Conservation (phyloP, 2,888 invertebrate species). For the Lysandra bellargus region DNA sequence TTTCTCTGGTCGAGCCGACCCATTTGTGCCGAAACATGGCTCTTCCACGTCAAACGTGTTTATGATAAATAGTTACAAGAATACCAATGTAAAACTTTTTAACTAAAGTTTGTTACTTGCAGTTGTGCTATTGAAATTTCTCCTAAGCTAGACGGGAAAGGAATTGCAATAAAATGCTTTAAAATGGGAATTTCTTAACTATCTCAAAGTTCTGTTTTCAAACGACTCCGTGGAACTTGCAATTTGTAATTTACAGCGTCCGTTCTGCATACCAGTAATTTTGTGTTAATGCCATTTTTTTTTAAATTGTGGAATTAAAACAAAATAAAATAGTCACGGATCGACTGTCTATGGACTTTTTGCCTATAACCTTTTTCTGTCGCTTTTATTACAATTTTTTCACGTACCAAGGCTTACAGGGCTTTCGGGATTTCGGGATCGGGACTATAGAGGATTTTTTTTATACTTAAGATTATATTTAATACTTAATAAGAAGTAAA, state of each 20-base stretch:
- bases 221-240: background rate
- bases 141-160: background rate
- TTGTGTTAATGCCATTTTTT: background rate
- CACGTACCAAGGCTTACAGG: too few relatives aligned
- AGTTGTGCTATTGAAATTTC: background rate
- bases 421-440: too few relatives aligned
- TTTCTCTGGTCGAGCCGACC: too few relatives aligned
- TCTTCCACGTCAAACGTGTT: background rate
- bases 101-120: background rate
- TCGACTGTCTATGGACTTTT: too few relatives aligned
- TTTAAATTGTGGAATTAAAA: too few relatives aligned
- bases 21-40: too few relatives aligned
- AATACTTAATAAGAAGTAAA: too few relatives aligned
- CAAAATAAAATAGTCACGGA: too few relatives aligned
- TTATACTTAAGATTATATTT: too few relatives aligned
- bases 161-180: background rate
- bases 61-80: background rate
- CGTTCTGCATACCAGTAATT: background rate
- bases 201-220: constrained; percentile 2
- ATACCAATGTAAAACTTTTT: constrained; percentile 1
- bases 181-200: constrained; percentile 7
- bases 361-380: too few relatives aligned
- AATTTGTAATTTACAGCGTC: background rate
- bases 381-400: too few relatives aligned
- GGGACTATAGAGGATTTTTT: too few relatives aligned